Conservation (phyloP, 2,888 invertebrate genomes). For the Spicauda simplicius region DNA sequence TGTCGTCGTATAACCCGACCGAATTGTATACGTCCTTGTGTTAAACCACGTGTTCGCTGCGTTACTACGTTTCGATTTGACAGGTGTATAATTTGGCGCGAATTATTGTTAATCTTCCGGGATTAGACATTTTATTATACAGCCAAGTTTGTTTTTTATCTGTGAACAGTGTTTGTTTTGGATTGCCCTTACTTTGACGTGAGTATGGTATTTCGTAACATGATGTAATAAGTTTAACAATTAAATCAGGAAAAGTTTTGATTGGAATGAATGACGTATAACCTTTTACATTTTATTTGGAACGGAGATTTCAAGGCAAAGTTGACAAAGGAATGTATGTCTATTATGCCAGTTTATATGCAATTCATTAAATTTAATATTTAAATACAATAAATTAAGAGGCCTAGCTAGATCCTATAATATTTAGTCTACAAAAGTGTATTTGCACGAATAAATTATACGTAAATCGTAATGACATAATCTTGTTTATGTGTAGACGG, state of each 20-base stretch:
- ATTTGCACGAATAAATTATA: neutral
- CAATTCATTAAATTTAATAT: neutral
- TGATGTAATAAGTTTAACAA: conserved; percentile 40
- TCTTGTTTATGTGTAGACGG: neutral
- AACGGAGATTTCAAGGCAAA: conserved; percentile 17
- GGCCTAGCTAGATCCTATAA: too few species aligned
- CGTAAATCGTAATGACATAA: neutral
- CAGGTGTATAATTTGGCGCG: conserved; percentile 20
- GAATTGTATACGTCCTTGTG: conserved; percentile 30
- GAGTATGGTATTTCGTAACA: conserved; percentile 36
- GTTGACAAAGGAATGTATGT: neutral
- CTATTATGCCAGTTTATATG: conserved; percentile 3
- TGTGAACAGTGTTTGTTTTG: conserved; percentile 39
- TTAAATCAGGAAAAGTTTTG: conserved; percentile 21
- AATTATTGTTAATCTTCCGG: conserved; percentile 1
- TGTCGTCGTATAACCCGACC: conserved; percentile 44
- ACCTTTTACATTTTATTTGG: conserved; percentile 16
- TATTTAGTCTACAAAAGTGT: too few species aligned
- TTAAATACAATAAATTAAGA: too few species aligned
- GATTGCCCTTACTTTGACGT: conserved; percentile 38
- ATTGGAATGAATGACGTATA: conserved; percentile 12
- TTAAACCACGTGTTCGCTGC: neutral
- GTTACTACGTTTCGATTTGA: conserved; percentile 33
- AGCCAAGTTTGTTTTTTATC: conserved; percentile 9
- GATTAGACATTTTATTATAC: neutral